phyloP scores from a whole-genome alignment of 2,888 invertebrate genomes.

The Dasysyrphus albostriatus region DNA sequence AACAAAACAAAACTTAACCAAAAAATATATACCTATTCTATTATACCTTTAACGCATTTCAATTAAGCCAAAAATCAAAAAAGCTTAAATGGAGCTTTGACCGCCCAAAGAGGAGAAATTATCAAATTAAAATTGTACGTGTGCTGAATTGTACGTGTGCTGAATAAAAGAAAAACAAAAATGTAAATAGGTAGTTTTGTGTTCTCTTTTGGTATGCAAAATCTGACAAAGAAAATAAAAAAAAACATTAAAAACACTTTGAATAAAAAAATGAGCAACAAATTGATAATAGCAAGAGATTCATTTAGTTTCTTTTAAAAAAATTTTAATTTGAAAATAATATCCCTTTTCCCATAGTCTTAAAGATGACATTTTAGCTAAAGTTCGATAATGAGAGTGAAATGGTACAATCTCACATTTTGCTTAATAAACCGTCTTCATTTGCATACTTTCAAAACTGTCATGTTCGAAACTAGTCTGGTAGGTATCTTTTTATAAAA shows the following conservation, averaged over 20 bases:
- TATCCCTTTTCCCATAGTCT: too few species aligned
- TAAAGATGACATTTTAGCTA: too few species aligned
- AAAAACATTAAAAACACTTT: background rate
- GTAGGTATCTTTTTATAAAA: background rate
- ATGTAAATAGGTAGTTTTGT: constrained; percentile 16
- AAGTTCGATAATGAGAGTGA: too few species aligned
- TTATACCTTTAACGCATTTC: constrained; percentile 19
- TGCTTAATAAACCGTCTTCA: too few species aligned
- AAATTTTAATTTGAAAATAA: too few species aligned
- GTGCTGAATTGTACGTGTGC: constrained; percentile 33
- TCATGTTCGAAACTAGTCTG: too few species aligned
- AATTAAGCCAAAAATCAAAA: constrained; percentile 47
- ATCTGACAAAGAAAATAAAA: background rate
- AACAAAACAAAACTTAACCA: background rate
- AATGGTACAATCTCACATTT: too few species aligned
- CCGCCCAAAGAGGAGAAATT: constrained; percentile 47
- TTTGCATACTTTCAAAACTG: too few species aligned
- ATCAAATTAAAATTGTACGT: constrained; percentile 40
- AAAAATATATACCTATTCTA: background rate
- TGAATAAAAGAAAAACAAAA: background rate
- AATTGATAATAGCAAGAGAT: too few species aligned
- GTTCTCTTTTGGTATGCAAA: constrained; percentile 40
- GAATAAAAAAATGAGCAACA: constrained; percentile 4
- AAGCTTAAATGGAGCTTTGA: constrained; percentile 48
- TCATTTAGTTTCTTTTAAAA: too few species aligned